Conservation (phyloP, 1,140 invertebrate genomes). For the Neodiprion fabricii region DNA sequence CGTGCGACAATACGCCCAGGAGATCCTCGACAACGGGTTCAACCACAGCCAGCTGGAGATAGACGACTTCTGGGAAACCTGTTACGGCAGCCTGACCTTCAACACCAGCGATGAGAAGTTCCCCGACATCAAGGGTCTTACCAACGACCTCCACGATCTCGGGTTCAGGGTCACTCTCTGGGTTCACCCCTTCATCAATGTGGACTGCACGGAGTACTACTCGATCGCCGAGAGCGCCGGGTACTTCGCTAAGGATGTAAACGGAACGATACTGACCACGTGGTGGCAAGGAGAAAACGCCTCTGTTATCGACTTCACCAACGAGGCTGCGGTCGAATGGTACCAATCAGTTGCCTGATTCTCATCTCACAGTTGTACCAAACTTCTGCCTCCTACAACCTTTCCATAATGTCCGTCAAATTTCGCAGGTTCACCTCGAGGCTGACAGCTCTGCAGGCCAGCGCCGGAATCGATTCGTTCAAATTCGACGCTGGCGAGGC, state of each 20-base stretch:
- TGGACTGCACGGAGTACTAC: constrained; percentile 68
- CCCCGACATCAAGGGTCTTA: constrained; percentile 67
- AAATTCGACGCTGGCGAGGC: constrained; percentile 91
- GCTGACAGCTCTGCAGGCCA: constrained; percentile 64
- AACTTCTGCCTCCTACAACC: too few relatives aligned
- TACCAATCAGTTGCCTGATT: constrained; percentile 51
- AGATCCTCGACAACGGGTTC: constrained; percentile 73
- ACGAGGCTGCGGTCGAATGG: constrained; percentile 72
- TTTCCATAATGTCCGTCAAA: neutral
- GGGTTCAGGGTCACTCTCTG: constrained; percentile 78
- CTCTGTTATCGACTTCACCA: constrained; percentile 77
- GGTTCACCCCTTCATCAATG: constrained; percentile 85
- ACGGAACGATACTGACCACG: constrained; percentile 62
- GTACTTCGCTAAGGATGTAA: constrained; percentile 63
- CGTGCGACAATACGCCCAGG: constrained; percentile 71
- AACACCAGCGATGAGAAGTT: constrained; percentile 67
- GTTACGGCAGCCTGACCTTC: constrained; percentile 80
- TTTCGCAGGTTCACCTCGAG: constrained; percentile 61
- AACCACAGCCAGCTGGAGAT: constrained; percentile 81
- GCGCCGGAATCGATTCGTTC: constrained; percentile 77
- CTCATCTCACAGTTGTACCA: too few relatives aligned
- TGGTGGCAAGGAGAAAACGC: constrained; percentile 81
- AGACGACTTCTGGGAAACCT: constrained; percentile 85
- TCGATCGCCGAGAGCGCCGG: constrained; percentile 60
- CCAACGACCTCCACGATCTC: constrained; percentile 64